Evolutionary conservation across 1,140 invertebrate species (phyloP).

Genomic region (Megathymus violae): DNA sequence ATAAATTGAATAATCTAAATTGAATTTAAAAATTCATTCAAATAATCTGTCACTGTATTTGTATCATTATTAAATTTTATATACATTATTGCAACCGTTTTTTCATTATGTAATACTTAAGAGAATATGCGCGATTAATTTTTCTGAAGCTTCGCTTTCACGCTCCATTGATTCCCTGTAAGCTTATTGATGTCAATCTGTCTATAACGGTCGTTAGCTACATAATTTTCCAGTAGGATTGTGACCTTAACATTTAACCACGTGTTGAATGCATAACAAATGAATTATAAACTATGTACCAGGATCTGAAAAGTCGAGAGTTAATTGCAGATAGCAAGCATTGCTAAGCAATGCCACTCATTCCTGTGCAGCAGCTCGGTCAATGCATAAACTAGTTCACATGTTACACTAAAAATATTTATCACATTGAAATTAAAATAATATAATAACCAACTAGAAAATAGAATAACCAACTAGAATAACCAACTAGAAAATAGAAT

Average conservation of each 20-base stretch:
- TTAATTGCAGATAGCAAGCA: not conserved
- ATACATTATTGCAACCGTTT: too few relatives aligned
- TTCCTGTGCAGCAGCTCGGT: constrained; percentile 5
- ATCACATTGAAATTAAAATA: too few relatives aligned
- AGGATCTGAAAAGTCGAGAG: not conserved
- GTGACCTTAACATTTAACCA: constrained; percentile 26
- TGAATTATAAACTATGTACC: not conserved
- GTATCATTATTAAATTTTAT: too few relatives aligned
- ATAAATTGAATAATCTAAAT: too few relatives aligned
- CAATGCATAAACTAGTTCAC: constrained; percentile 14
- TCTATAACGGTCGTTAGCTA: constrained; percentile 7
- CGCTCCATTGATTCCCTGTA: constrained; percentile 7
- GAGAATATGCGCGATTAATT: not conserved
- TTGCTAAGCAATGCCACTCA: constrained; percentile 1
- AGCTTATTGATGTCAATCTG: constrained; percentile 4
- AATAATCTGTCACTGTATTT: too few relatives aligned
- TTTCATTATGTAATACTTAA: too few relatives aligned
- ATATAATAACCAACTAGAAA: too few relatives aligned
- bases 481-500: too few relatives aligned
- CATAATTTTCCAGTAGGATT: constrained; percentile 23
- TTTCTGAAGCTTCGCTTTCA: not conserved
- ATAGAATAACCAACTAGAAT: too few relatives aligned
- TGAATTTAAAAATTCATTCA: too few relatives aligned
- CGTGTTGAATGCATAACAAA: not conserved
- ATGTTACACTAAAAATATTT: constrained; percentile 12